phyloP scores from a whole-genome alignment of 1,140 invertebrate species.

The Drosophila rufa region DNA sequence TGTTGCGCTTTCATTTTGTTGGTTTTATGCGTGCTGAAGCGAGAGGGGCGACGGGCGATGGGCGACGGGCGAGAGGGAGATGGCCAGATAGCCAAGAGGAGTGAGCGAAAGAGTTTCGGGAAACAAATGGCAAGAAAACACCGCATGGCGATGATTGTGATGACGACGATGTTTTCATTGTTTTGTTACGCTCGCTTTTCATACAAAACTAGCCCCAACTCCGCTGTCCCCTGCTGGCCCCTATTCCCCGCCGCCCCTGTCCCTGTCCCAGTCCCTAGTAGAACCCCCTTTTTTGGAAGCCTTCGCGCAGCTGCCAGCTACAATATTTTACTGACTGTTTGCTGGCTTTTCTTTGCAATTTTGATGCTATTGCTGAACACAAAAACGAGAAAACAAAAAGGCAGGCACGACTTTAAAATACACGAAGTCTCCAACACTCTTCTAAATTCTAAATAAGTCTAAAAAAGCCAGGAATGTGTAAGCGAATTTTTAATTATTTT shows the following conservation, averaged over 20 bases:
- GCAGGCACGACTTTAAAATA: background rate
- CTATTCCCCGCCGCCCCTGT: background rate
- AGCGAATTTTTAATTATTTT: too few species aligned
- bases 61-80: background rate
- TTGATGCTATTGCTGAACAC: slow-evolving; percentile 63
- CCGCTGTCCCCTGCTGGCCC: background rate
- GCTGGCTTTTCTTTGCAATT: slow-evolving; percentile 73
- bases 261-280: background rate
- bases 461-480: too few species aligned
- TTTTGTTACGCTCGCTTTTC: slow-evolving; percentile 72
- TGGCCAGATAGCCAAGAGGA: slow-evolving; percentile 19
- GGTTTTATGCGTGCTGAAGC: slow-evolving; percentile 36
- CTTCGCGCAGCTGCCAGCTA: slow-evolving; percentile 72
- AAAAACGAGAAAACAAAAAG: slow-evolving; percentile 45
- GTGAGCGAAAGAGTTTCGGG: slow-evolving; percentile 44
- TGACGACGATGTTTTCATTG: slow-evolving; percentile 82
- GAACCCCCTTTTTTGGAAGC: slow-evolving; percentile 4
- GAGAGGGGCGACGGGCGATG: background rate
- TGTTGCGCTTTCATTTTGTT: slow-evolving; percentile 40
- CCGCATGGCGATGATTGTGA: slow-evolving; percentile 82
- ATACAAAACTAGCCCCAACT: slow-evolving; percentile 45
- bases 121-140: slow-evolving; percentile 79
- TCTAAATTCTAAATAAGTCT: background rate
- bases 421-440: slow-evolving; percentile 24
- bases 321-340: slow-evolving; percentile 79